These are phyloP conservation scores for Condylura cristata DNA, from an alignment of 2,113 vertebrate species.

Conservation along the genomic window DNA sequence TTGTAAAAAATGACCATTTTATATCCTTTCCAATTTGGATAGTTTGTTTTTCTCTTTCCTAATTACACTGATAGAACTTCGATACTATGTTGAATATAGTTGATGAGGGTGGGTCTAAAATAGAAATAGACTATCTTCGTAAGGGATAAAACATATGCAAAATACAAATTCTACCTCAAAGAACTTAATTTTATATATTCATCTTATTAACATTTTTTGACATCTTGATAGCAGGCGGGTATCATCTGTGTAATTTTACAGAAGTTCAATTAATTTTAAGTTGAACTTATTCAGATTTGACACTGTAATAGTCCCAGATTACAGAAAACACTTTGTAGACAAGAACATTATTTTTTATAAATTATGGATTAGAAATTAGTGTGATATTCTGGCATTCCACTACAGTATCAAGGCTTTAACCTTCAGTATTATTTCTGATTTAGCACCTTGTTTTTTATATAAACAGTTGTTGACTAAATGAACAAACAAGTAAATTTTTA, in stretches of 20 bases:
- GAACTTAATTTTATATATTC: slow-evolving; percentile 27
- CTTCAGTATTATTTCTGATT: slow-evolving; percentile 1
- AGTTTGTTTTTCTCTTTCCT: neutral
- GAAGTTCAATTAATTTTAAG: neutral
- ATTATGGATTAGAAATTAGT: neutral
- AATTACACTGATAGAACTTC: neutral
- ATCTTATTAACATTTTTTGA: neutral
- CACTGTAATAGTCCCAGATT: neutral
- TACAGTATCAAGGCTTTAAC: neutral
- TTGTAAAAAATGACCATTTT: too few relatives aligned
- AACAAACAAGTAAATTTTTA: neutral
- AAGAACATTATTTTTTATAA: neutral
- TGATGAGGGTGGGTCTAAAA: neutral
- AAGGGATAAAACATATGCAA: neutral
- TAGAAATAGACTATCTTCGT: neutral
- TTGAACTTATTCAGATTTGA: neutral
- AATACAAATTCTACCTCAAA: neutral
- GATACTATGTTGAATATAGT: neutral
- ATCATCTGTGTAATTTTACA: neutral
- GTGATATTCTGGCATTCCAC: neutral
- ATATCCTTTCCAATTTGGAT: neutral
- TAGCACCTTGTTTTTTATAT: neutral
- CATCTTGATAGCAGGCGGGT: neutral
- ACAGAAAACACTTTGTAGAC: slow-evolving; percentile 1
- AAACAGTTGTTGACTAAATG: neutral